phyloP scores from a whole-genome alignment of 2,113 vertebrate species.

The Chaetodon auriga region DNA sequence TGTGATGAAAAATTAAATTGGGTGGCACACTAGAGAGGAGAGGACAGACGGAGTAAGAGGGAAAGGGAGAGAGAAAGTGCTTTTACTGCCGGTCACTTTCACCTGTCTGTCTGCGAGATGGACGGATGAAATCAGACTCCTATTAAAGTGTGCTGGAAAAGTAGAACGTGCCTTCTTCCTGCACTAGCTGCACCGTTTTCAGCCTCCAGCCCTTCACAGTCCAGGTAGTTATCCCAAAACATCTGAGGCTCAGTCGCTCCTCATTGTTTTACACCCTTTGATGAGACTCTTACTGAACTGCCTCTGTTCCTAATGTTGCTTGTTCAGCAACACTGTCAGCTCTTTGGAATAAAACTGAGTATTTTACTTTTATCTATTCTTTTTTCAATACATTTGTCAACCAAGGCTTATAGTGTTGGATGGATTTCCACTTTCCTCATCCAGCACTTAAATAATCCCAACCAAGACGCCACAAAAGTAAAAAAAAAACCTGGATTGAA shows the following conservation, averaged over 20 bases:
- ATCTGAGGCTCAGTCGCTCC: slow-evolving; percentile 10
- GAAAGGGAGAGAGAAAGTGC: slow-evolving; percentile 40
- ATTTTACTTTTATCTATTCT: slow-evolving; percentile 31
- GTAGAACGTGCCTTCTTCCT: slow-evolving; percentile 39
- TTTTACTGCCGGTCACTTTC: slow-evolving; percentile 69
- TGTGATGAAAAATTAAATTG: slow-evolving; percentile 70
- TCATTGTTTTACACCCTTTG: slow-evolving; percentile 32
- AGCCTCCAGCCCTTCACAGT: slow-evolving; percentile 4
- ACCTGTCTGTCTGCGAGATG: slow-evolving; percentile 68
- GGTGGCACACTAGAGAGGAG: slow-evolving; percentile 23
- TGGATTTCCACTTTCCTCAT: slow-evolving; percentile 56
- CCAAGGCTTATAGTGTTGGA: slow-evolving; percentile 14
- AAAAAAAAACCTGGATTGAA: slow-evolving; percentile 46
- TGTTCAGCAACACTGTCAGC: slow-evolving; percentile 8
- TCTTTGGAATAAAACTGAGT: background rate
- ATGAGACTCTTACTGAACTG: slow-evolving; percentile 20
- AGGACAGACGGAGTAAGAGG: slow-evolving; percentile 10
- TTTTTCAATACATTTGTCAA: slow-evolving; percentile 23
- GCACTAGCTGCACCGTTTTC: slow-evolving; percentile 8
- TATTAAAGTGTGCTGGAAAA: slow-evolving; percentile 47
- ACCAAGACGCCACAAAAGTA: slow-evolving; percentile 33
- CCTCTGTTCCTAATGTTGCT: slow-evolving; percentile 16
- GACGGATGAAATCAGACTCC: slow-evolving; percentile 67
- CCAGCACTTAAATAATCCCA: slow-evolving; percentile 42
- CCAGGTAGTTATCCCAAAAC: slow-evolving; percentile 28